Evolutionary conservation across 2,797 vertebrate species (phyloP).

Genomic region (Aselliscus stoliczkanus): DNA sequence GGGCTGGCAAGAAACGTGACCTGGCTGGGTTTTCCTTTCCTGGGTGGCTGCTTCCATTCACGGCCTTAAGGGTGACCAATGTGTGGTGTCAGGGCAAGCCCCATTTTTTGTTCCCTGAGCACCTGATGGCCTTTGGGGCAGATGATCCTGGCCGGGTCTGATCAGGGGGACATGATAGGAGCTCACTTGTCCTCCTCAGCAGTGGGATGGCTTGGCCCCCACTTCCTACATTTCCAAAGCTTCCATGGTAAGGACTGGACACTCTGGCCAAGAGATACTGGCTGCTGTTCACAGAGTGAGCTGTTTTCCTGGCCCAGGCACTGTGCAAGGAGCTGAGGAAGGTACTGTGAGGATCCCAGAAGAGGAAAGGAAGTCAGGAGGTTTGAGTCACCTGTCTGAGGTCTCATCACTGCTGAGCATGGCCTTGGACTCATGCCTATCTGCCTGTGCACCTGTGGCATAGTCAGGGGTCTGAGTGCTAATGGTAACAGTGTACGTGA

Average conservation of each 20-base stretch:
- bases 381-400: neutral
- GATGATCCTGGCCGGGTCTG: neutral
- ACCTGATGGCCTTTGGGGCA: neutral
- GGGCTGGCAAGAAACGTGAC: neutral
- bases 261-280: neutral
- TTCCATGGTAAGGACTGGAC: no score
- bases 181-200: neutral
- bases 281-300: neutral
- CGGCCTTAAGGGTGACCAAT: neutral
- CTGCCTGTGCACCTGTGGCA: neutral
- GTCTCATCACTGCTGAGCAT: neutral
- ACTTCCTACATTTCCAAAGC: neutral
- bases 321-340: neutral
- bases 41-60: neutral
- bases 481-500: neutral
- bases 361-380: neutral
- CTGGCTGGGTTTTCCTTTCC: neutral
- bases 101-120: neutral
- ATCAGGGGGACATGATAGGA: neutral
- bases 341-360: neutral
- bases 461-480: neutral
- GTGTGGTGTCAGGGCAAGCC: neutral
- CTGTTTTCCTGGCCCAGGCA: neutral
- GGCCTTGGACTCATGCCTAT: accelerated
- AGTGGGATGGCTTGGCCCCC: neutral